phyloP scores from a whole-genome alignment of 2,888 invertebrate species.

The Sicus ferrugineus region DNA sequence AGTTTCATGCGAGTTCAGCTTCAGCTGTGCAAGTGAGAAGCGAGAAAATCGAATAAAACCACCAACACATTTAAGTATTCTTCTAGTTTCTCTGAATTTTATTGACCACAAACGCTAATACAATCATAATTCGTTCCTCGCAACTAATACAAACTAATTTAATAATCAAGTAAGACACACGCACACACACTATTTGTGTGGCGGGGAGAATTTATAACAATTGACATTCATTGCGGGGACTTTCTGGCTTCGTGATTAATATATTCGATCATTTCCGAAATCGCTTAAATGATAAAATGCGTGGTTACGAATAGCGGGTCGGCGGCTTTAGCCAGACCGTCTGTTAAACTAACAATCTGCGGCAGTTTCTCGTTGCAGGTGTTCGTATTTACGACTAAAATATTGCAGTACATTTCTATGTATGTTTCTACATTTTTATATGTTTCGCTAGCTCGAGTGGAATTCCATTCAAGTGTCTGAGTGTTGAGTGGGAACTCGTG shows the following conservation, averaged over 20 bases:
- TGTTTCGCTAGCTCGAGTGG: neutral
- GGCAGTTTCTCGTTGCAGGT: too few species aligned
- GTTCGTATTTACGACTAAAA: neutral
- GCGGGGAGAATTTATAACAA: too few species aligned
- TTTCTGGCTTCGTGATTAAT: too few species aligned
- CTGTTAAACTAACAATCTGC: too few species aligned
- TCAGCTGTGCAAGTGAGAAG: neutral
- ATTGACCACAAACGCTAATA: conserved; percentile 54
- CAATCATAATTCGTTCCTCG: conserved; percentile 35
- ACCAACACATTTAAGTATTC: conserved; percentile 13
- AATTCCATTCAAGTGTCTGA: too few species aligned
- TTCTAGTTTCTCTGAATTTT: conserved; percentile 46
- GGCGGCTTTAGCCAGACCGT: too few species aligned
- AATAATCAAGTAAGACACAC: conserved; percentile 18
- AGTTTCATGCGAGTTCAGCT: too few species aligned
- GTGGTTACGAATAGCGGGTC: too few species aligned
- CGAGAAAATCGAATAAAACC: neutral
- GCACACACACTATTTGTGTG: neutral
- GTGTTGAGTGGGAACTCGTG: too few species aligned
- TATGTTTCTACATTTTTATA: neutral
- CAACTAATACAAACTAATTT: conserved; percentile 29
- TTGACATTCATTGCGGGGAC: too few species aligned
- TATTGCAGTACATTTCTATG: neutral
- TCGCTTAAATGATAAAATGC: too few species aligned
- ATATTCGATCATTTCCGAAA: too few species aligned